Evolutionary conservation across 2,797 vertebrate species (phyloP), one percentile per base, ranked within the genome.

Genomic region (Anomalospiza imberbis): DNA sequence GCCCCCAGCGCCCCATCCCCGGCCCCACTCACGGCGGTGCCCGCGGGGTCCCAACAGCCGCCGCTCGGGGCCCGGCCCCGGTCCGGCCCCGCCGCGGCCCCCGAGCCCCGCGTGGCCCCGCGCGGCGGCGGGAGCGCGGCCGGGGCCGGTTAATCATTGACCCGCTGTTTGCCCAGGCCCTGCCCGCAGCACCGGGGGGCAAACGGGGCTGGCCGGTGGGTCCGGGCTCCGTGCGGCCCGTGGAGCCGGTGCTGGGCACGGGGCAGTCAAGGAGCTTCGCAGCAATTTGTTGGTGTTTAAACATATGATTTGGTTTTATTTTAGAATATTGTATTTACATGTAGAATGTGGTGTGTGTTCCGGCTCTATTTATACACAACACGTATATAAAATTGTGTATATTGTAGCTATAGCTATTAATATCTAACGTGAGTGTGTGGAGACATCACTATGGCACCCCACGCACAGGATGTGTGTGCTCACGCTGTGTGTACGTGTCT

Each of bases 151-250:
- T 70, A 62, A 62, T 62, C 48, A 77, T 70, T 77, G 73, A 86
- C 73, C 71, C 25, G 48, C 84, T 77, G 83, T 77, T 70, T 70
- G 73, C 83, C 20, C 63, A 2, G 54, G 55, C n/a, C 62, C 45
- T 2, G 82, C 34, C 34, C 34, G 34, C 34, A 34, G 34, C 34
- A 34, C 34, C 34, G 34, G 34, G 34, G 34, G 36, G 13, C 8
- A 11, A 22, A 44, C 13, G 7, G 58, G 26, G 17, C 1, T 3
- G 55, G 17, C 14, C 55, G 0, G 3, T 0, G 54, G 10, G 10
- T 5, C 38, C 6, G 9, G 19, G 15, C 12, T 19, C 28, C 12
- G 2, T 15, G 24, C 17, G 63, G 40, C 29, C 29, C 11, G 6
- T 8, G 20, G 31, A 86, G 36, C 29, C 17, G 28, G 63, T 16